These are phyloP conservation scores for Acanthacorydalis orientalis DNA, from an alignment of 2,888 invertebrate genomes.

Conservation along the genomic window DNA sequence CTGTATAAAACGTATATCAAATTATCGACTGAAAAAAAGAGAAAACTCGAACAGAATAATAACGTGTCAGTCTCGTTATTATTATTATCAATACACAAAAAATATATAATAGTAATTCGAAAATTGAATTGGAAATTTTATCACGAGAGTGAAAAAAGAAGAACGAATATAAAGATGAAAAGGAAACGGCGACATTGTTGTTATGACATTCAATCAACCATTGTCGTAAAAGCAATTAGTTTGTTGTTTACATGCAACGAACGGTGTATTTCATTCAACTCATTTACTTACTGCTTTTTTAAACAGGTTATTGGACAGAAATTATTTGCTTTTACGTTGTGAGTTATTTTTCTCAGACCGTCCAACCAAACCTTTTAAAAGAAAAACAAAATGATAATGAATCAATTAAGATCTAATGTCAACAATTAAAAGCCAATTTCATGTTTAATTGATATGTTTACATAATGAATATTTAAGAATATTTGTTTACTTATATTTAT, in stretches of 20 bases:
- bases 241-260: conserved; percentile 2
- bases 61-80: too few relatives aligned
- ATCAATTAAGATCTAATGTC: conserved; percentile 1
- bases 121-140: too few relatives aligned
- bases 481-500: background rate
- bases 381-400: background rate
- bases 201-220: conserved; percentile 1
- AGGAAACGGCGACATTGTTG: conserved; percentile 10
- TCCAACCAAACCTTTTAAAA: conserved; percentile 82
- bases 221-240: conserved; percentile 8
- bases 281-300: conserved; percentile 90
- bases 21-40: too few relatives aligned
- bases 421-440: background rate
- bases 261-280: conserved; percentile 9
- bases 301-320: conserved; percentile 97
- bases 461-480: background rate
- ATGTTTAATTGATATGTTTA: background rate
- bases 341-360: conserved; percentile 84
- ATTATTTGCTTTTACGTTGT: conserved; percentile 98
- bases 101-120: too few relatives aligned
- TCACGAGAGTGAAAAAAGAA: conserved; percentile 6
- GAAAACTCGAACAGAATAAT: too few relatives aligned
- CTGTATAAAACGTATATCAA: too few relatives aligned
- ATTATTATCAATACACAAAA: too few relatives aligned
- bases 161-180: conserved; percentile 7